Conservation (phyloP, 2,888 invertebrate species). For the Drosophila mayaguana region DNA sequence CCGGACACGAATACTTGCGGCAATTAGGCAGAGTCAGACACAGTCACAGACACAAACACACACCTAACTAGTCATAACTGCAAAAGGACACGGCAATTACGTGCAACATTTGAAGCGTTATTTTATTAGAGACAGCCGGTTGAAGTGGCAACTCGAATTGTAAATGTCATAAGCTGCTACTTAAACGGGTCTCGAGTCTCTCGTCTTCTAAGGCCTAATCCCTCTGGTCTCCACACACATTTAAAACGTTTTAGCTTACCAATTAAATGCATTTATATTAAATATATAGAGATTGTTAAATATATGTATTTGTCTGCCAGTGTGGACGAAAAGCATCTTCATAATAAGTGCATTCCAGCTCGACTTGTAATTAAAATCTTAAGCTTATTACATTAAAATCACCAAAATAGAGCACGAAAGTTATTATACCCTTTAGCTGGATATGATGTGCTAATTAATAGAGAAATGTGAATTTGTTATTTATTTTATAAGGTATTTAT, state of each 20-base stretch:
- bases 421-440: conserved; percentile 7
- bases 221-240: conserved; percentile 44
- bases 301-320: conserved; percentile 9
- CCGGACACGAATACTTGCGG: conserved; percentile 43
- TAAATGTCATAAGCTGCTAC: conserved; percentile 62
- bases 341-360: conserved; percentile 36
- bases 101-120: conserved; percentile 68
- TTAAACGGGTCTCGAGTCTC: conserved; percentile 37
- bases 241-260: conserved; percentile 53
- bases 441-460: neutral
- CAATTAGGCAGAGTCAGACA: conserved; percentile 46
- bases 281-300: neutral
- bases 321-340: conserved; percentile 32
- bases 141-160: conserved; percentile 48
- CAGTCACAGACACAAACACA: conserved; percentile 2
- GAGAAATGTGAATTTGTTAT: no score
- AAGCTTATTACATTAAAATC: conserved; percentile 45
- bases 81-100: conserved; percentile 60
- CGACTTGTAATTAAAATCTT: conserved; percentile 50
- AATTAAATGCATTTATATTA: conserved; percentile 51
- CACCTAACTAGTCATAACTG: conserved; percentile 2
- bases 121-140: conserved; percentile 61
- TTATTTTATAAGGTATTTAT: neutral
- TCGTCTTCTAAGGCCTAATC: conserved; percentile 50
- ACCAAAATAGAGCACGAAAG: conserved; percentile 6